A percentile compares a stretch with the other conserved stretches of the same genome.
Evolutionary conservation across 1,140 invertebrate species (phyloP).

Genomic region (Camponotus pennsylvanicus): DNA sequence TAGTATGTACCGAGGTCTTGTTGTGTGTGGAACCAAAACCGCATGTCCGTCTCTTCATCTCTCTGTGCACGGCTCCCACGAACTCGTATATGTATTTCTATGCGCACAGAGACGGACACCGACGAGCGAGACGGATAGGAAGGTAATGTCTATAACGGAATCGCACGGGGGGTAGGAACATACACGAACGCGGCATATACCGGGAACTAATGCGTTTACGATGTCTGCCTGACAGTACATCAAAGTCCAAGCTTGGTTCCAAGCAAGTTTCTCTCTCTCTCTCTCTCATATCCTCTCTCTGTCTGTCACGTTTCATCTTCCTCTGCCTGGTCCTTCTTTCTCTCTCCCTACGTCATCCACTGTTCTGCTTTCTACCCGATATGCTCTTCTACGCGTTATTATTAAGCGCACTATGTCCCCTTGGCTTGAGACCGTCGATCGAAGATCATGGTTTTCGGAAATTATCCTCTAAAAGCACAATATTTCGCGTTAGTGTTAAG

Average conservation of each 20-base stretch:
- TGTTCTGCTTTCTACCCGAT: constrained; percentile 57
- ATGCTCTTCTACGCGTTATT: constrained; percentile 61
- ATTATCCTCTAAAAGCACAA: neutral
- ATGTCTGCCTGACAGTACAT: constrained; percentile 81
- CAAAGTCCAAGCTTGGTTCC: constrained; percentile 77
- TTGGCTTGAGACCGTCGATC: constrained; percentile 38
- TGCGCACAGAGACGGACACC: constrained; percentile 30
- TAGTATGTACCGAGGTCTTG: constrained; percentile 55
- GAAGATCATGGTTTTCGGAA: neutral
- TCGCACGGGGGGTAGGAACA: constrained; percentile 52
- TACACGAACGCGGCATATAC: constrained; percentile 59
- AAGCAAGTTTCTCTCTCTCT: constrained; percentile 39
- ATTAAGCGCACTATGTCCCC: constrained; percentile 45
- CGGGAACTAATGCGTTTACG: constrained; percentile 81
- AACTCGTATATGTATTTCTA: constrained; percentile 44
- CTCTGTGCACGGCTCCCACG: constrained; percentile 64
- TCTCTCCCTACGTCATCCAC: constrained; percentile 3
- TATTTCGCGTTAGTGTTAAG: constrained; percentile 1
- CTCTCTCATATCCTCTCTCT: constrained; percentile 49
- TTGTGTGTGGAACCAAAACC: constrained; percentile 49
- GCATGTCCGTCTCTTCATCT: constrained; percentile 39
- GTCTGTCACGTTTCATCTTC: constrained; percentile 42
- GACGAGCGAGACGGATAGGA: constrained; percentile 60
- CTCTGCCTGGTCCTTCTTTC: constrained; percentile 34
- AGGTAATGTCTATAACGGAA: constrained; percentile 73